A percentile compares a stretch with the other conserved stretches of the same genome.
Evolutionary conservation across 2,797 vertebrate species (phyloP).

Genomic region (Tapirus indicus): DNA sequence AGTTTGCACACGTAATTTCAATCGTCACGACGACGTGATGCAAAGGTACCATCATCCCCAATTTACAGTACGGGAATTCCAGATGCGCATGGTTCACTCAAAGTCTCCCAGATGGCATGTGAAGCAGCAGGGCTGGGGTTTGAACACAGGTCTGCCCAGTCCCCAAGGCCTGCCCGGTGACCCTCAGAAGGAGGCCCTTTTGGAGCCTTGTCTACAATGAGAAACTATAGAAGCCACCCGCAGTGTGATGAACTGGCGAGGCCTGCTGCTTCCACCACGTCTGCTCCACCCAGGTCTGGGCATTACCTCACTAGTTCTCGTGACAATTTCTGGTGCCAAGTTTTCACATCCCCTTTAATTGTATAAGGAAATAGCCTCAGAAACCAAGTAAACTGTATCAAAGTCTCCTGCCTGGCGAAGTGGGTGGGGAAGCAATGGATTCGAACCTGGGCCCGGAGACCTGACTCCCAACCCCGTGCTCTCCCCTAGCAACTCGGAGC

Average conservation of each 20-base stretch:
- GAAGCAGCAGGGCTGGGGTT: not conserved
- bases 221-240: not conserved
- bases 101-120: not conserved
- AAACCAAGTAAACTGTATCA: not conserved
- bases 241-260: not conserved
- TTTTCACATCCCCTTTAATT: not conserved
- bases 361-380: not conserved
- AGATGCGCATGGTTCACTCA: not conserved
- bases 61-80: not conserved
- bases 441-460: not conserved
- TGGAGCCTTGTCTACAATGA: not conserved
- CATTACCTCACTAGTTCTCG: not conserved
- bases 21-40: not conserved
- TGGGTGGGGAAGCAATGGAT: not conserved
- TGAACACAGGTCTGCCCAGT: not conserved
- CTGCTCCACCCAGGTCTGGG: not conserved
- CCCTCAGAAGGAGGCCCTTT: not conserved
- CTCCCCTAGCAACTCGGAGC: not conserved
- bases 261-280: not conserved
- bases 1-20: conserved; percentile 25
- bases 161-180: not conserved
- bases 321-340: not conserved
- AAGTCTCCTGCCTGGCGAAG: not conserved
- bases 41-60: not conserved
- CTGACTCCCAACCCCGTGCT: not conserved